Conservation (phyloP, 1,140 invertebrate genomes). For the Papilio polytes region DNA sequence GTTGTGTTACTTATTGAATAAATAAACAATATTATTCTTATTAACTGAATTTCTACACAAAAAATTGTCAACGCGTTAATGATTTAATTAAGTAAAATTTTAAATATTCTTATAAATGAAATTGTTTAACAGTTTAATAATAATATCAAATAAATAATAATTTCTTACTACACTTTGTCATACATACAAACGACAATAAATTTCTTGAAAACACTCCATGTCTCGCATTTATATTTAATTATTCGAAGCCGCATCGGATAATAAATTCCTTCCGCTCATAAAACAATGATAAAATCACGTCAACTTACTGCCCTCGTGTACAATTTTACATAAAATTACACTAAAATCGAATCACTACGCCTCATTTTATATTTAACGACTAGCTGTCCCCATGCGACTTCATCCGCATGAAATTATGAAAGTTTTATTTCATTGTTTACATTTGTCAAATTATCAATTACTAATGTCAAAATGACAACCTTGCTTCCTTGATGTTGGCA, state of each 20-base stretch:
- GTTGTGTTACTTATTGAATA: slow-evolving; percentile 26
- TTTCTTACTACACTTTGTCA: background rate
- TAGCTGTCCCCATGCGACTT: too few species aligned
- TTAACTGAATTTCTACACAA: background rate
- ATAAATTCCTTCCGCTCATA: slow-evolving; percentile 36
- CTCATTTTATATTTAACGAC: background rate
- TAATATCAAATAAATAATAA: background rate
- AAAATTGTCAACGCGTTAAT: too few species aligned
- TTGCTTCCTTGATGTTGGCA: too few species aligned
- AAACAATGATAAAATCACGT: slow-evolving; percentile 36
- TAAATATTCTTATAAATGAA: too few species aligned
- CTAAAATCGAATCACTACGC: background rate
- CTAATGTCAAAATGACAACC: too few species aligned
- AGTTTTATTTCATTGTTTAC: too few species aligned
- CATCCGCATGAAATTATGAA: too few species aligned
- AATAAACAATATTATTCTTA: background rate
- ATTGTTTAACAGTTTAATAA: too few species aligned
- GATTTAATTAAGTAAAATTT: background rate
- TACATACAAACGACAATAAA: slow-evolving; percentile 3
- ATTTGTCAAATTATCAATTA: too few species aligned
- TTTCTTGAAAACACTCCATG: slow-evolving; percentile 8
- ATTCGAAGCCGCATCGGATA: slow-evolving; percentile 10
- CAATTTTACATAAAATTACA: slow-evolving; percentile 26
- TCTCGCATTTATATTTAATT: slow-evolving; percentile 38
- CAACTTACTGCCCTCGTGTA: background rate